phyloP scores from a whole-genome alignment of 2,113 vertebrate species.

The Aegypius monachus region DNA sequence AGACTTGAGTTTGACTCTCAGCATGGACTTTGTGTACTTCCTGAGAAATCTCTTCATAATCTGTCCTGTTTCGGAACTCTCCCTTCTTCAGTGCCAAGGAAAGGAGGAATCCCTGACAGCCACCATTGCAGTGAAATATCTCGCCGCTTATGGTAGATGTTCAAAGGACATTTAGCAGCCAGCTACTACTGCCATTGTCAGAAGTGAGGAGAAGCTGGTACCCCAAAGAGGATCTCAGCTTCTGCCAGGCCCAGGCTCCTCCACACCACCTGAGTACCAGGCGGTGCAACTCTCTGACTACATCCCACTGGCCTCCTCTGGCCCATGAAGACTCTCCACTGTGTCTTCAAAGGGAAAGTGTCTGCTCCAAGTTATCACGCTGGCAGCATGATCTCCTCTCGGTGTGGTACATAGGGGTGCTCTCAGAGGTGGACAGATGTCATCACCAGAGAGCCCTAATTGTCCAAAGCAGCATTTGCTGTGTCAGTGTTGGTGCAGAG shows the following conservation, averaged over 20 bases:
- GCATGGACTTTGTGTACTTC: background rate
- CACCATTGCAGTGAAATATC: background rate
- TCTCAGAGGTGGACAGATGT: background rate
- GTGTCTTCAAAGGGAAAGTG: background rate
- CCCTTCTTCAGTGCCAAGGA: background rate
- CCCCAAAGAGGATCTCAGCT: background rate
- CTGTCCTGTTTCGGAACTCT: background rate
- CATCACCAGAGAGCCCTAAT: background rate
- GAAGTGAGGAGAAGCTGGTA: background rate
- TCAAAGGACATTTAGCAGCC: background rate
- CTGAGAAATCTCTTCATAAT: background rate
- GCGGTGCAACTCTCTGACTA: background rate
- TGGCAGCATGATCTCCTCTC: background rate
- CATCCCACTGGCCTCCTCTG: too few relatives aligned
- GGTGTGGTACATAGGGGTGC: background rate
- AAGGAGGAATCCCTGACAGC: background rate
- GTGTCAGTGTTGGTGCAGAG: background rate
- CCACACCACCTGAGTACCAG: background rate
- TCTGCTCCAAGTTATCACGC: background rate
- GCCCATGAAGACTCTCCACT: background rate
- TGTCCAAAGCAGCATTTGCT: background rate
- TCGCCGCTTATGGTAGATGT: background rate
- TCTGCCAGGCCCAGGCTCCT: background rate
- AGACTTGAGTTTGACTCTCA: background rate
- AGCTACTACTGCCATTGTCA: background rate